These are phyloP conservation scores for Otus sunia DNA, from an alignment of 2,113 vertebrate genomes.

Conservation along the genomic window DNA sequence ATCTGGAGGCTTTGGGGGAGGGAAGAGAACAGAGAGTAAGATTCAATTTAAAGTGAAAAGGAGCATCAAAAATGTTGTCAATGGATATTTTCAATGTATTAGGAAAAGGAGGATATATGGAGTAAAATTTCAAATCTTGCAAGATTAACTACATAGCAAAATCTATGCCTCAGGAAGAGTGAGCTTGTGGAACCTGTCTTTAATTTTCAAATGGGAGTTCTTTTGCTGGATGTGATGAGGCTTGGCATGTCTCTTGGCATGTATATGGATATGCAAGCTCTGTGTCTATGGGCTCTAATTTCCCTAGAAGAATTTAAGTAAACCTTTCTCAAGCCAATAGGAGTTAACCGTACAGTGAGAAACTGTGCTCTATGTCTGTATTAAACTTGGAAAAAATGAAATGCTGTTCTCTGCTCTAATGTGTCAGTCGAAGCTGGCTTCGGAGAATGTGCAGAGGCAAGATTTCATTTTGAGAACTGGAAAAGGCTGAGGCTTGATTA, in stretches of 20 bases:
- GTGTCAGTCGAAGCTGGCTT: slow-evolving; percentile 8
- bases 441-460: background rate
- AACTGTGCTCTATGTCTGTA: background rate
- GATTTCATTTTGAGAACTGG: background rate
- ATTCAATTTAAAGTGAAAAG: background rate
- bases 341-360: background rate
- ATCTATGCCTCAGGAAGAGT: background rate
- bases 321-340: slow-evolving; percentile 30
- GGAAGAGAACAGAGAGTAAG: background rate
- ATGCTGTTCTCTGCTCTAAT: background rate
- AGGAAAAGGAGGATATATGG: background rate
- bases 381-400: slow-evolving; percentile 20
- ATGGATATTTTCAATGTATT: background rate
- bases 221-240: slow-evolving; percentile 30
- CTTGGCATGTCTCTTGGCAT: slow-evolving; percentile 53
- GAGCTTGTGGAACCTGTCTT: slow-evolving; percentile 50
- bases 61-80: background rate
- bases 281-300: slow-evolving; percentile 13
- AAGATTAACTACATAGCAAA: background rate
- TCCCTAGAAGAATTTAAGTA: slow-evolving; percentile 47
- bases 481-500: background rate
- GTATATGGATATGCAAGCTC: background rate
- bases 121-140: background rate
- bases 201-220: slow-evolving; percentile 52
- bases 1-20: background rate